These are phyloP conservation scores for Anarhynchus alexandrinus DNA, from an alignment of 2,113 vertebrate genomes.

Conservation along the genomic window DNA sequence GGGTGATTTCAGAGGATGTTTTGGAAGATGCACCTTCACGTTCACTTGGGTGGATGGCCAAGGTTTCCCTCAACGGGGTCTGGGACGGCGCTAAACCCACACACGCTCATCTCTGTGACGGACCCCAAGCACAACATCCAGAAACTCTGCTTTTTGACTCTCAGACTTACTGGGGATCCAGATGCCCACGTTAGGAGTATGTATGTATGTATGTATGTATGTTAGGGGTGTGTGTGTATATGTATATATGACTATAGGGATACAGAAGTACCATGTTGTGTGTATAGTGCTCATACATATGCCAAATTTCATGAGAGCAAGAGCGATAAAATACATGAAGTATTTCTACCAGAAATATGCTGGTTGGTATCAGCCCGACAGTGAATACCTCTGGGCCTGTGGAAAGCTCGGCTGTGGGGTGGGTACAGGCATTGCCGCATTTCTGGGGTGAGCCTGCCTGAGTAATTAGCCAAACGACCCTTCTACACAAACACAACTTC, in stretches of 20 bases:
- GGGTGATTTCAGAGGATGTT: not conserved
- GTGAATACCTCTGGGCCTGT: not conserved
- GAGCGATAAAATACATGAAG: not conserved
- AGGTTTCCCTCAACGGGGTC: not conserved
- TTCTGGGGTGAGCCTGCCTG: not conserved
- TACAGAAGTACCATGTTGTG: not conserved
- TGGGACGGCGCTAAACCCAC: fast-evolving
- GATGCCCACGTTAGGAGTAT: not conserved
- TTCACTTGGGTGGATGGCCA: not conserved
- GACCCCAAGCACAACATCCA: not conserved
- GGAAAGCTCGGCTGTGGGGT: not conserved
- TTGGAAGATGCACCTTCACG: not conserved
- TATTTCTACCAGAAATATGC: not conserved
- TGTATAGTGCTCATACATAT: not conserved
- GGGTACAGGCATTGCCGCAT: not conserved
- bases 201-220: not conserved
- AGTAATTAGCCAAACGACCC: not conserved
- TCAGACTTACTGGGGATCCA: not conserved
- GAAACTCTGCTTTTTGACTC: not conserved
- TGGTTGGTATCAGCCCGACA: not conserved
- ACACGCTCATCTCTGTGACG: not conserved
- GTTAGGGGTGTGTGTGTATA: not conserved
- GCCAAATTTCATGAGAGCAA: not conserved
- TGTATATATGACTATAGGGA: not conserved
- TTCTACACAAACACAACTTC: slow-evolving; percentile 15